A percentile compares a stretch with the other conserved stretches of the same genome.
Conservation (phyloP, 2,113 vertebrate genomes). For the Scolopax mira region DNA sequence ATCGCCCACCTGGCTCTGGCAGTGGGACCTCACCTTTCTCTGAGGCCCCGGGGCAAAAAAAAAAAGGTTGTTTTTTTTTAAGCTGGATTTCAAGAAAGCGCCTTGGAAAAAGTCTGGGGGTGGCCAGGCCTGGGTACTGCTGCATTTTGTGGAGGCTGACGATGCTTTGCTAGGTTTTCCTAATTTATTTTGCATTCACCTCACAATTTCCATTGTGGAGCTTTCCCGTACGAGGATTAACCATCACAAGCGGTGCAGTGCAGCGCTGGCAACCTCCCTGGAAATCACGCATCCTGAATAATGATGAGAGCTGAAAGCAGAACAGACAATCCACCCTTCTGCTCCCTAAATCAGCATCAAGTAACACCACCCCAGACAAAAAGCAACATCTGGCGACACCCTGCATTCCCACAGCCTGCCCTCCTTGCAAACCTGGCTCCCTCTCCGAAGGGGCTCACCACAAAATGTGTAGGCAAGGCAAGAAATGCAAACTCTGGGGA, state of each 20-base stretch:
- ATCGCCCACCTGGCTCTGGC: not conserved
- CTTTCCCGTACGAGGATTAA: constrained; percentile 13
- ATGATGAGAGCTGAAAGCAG: constrained; percentile 35
- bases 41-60: not conserved
- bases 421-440: accelerated
- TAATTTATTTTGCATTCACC: constrained; percentile 26
- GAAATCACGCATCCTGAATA: constrained; percentile 56
- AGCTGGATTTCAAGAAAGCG: not conserved
- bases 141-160: not conserved
- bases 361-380: not conserved
- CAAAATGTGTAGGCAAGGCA: not conserved
- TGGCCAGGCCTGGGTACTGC: not conserved
- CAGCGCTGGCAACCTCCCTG: constrained; percentile 55
- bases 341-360: not conserved
- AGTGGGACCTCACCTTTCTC: not conserved
- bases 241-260: constrained; percentile 38
- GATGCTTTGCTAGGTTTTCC: constrained; percentile 35
- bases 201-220: constrained; percentile 43
- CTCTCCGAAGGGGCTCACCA: accelerated
- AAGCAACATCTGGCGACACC: not conserved
- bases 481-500: not conserved
- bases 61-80: not conserved
- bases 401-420: not conserved
- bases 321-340: constrained; percentile 13
- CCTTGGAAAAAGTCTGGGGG: not conserved